These are phyloP conservation scores for Archips crataeganus DNA, from an alignment of 2,888 invertebrate genomes.

Conservation along the genomic window DNA sequence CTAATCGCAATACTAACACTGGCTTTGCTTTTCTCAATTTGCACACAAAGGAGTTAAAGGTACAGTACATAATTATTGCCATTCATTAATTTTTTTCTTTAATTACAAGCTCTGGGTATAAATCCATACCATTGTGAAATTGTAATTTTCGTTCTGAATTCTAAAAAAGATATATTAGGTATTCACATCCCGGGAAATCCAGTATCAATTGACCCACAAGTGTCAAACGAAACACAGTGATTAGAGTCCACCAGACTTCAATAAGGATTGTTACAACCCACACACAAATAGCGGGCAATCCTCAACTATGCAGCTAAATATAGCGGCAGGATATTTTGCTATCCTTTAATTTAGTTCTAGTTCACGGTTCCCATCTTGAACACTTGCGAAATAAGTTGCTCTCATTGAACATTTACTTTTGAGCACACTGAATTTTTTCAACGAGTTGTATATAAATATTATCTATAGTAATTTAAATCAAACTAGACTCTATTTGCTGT, in stretches of 20 bases:
- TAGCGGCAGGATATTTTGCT: background rate
- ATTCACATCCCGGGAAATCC: background rate
- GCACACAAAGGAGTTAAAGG: conserved; percentile 80
- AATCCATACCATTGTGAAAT: no score
- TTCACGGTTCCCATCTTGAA: background rate
- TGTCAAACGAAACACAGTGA: conserved; percentile 1
- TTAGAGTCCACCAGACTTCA: conserved; percentile 18
- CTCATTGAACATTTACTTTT: background rate
- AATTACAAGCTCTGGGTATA: background rate
- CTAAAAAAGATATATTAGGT: background rate
- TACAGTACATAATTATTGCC: conserved; percentile 48
- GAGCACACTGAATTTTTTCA: background rate
- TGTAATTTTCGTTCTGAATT: background rate
- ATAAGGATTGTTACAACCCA: conserved; percentile 18
- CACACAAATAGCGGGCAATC: background rate
- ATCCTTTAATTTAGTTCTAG: conserved; percentile 8
- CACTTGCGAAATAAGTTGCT: background rate
- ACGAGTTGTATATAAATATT: no score
- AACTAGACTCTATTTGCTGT: no score
- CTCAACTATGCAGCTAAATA: conserved; percentile 9
- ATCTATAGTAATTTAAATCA: no score
- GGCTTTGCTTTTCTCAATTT: conserved; percentile 69
- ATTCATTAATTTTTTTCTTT: no score
- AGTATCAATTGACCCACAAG: background rate
- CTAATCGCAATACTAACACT: conserved; percentile 62